Percentiles rank a stretch among this genome's conserved stretches.
Evolutionary conservation across 2,888 invertebrate species (phyloP).

Genomic region (Ophioninae sp.): DNA sequence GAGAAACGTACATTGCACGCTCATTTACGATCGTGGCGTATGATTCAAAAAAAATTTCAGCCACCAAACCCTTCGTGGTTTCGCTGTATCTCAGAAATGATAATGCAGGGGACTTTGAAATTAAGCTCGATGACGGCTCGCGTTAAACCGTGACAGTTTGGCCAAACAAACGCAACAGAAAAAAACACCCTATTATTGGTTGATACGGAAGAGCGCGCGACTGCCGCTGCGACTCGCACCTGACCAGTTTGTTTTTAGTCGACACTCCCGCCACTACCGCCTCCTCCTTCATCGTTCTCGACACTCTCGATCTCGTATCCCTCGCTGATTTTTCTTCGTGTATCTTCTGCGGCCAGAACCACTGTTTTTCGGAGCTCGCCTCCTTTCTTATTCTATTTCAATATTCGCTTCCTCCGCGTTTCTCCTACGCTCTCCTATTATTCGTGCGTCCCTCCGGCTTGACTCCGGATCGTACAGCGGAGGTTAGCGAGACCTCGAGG

Average conservation of each 20-base stretch:
- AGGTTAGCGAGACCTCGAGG: constrained; percentile 49
- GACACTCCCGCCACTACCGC: constrained; percentile 42
- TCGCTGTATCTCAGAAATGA: no score
- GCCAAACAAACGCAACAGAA: no score
- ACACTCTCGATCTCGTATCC: constrained; percentile 38
- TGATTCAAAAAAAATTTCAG: no score
- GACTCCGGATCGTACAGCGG: constrained; percentile 41
- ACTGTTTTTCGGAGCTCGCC: constrained; percentile 46
- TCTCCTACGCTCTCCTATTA: constrained; percentile 31
- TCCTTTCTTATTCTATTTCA: background rate
- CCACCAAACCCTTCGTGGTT: no score
- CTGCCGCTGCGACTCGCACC: no score
- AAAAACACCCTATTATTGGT: no score
- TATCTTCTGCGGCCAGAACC: constrained; percentile 42
- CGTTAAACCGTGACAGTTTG: no score
- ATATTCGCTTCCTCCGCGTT: constrained; percentile 3
- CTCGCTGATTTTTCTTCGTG: constrained; percentile 14
- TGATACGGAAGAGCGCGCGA: no score
- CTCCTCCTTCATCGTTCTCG: constrained; percentile 31
- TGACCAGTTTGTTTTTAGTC: no score
- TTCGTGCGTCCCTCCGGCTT: constrained; percentile 34
- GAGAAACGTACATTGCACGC: constrained; percentile 71
- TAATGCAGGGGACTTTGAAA: no score
- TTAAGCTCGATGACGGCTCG: no score
- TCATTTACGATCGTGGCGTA: no score